Base-by-base conservation (phyloP, 2,888 invertebrate species). In the Zaprionus lineosus region DNA sequence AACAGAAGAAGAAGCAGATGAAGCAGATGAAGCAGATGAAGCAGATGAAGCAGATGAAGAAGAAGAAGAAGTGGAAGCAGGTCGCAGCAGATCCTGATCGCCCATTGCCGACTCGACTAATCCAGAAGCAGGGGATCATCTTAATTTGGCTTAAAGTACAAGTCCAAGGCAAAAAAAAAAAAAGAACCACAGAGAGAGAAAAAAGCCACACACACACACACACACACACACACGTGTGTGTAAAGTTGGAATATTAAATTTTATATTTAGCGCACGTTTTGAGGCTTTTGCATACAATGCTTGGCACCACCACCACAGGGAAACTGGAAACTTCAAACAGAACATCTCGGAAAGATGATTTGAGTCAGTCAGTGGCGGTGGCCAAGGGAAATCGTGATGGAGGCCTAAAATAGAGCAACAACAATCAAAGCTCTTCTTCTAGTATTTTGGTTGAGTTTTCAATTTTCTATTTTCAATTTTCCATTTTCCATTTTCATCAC, bases 191-290 rank as follows among this genome's bases (percentile, higher is more conserved):
- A 21, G 12, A 14, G 21, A 33, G 14, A 34, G 7, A 21, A 21
- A 21, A 21, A 21, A 21, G 7, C 7, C 3, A 21, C 21, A 21
- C 7, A 21, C 7, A 14, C 46, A 51, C 43, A 34, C 52, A 63
- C 47, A 69, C 65, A 66, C 62, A 47, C 55, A 29, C 18, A n/a
- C 14, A 15, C 14, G 3, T 24, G 18, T 18, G 11, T 31, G 43
- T 43, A 16, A 51, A 58, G 68, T 43, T 48, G 74, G 43, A 69
- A 84, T 81, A 77, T 81, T 84, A 77, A 84, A 77, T 77, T 77
- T 84, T 82, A 77, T 77, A 84, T 77, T 84, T 74, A 70, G 74
- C 74, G 78, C 77, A 77, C 77, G 77, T 70, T 84, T 81, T 51
- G 46, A 37, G 48, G 29, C 51, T 63, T 76, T 77, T 74, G 78